Base-by-base conservation (phyloP, 1,140 invertebrate genomes). In the Caenorhabditis remanei region DNA sequence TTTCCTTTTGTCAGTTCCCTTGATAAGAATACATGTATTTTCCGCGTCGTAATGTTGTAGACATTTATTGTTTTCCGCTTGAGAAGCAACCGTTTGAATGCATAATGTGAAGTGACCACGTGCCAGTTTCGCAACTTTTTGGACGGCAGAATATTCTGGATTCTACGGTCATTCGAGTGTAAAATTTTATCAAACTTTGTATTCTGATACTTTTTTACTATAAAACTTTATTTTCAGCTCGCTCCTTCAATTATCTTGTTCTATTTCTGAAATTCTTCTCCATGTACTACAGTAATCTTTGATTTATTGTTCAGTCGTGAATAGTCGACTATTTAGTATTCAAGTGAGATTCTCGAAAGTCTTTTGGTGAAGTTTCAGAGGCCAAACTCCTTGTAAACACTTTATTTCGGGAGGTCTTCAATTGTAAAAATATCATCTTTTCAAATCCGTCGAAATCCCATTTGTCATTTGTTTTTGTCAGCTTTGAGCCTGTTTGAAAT, bases 111-210 rank as follows among this genome's bases (percentile, higher is more conserved):
- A 79, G 13, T 79, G 43, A 79, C 71, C 71, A 50, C 71, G 71
- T 79, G 71, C 40, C 46, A 11, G n/a, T 79, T 79, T 79, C 71
- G 71, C 46, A 79, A 79, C 56, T 61, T 61, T 61, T n/a, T 21
- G 56, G 19, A 61, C 32, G 32, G 41, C 6, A 67, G 63, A 21
- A 61, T 21, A 21, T 61, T 21, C 56, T 61, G 21, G 56, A 61
- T n/a, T n/a, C 56, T 14, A 16, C 8, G 14, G 21, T 21, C 56
- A 16, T 61, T 61, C 56, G 50, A 32, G 32, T 32, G 32, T 32
- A 32, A 32, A 32, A 32, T 32, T 32, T 32, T 1, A 32, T 32
- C 32, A 32, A 32, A 32, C 32, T 32, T 4, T 53, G 50, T 16
- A 53, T 53, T 53, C 50, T 53, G 16, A 13, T 16, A 53, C 0